phyloP scores from a whole-genome alignment of 2,113 vertebrate species.

The Protobothrops mucrosquamatus region DNA sequence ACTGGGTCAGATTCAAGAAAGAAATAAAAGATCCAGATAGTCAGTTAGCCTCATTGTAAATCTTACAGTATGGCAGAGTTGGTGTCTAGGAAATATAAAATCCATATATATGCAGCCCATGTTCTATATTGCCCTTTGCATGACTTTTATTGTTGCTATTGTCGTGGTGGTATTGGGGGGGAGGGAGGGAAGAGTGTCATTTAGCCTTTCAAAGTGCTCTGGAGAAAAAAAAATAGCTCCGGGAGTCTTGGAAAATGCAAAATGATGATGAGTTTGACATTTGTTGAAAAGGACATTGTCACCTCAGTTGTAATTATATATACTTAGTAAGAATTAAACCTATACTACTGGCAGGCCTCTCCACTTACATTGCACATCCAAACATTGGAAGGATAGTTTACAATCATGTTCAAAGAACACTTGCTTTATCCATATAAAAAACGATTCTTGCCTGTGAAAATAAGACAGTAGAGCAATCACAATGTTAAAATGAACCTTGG shows the following conservation, averaged over 20 bases:
- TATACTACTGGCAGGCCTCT: not conserved
- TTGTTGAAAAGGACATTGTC: not conserved
- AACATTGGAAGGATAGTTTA: slow-evolving; percentile 20
- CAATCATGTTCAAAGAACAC: slow-evolving; percentile 44
- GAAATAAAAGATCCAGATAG: not conserved
- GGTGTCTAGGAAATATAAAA: not conserved
- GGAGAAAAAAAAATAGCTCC: not conserved
- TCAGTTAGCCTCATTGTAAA: not conserved
- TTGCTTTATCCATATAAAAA: slow-evolving; percentile 30
- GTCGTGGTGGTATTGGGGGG: not conserved
- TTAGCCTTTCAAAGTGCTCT: not conserved
- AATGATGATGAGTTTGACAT: not conserved
- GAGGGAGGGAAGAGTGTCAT: not conserved
- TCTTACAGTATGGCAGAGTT: not conserved
- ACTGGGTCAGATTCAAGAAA: not conserved
- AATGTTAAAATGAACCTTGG: slow-evolving; percentile 45
- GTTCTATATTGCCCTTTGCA: not conserved
- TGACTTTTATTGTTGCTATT: not conserved
- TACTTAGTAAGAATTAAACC: not conserved
- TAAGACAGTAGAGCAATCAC: slow-evolving; percentile 52
- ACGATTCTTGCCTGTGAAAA: slow-evolving; percentile 44
- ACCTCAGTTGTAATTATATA: not conserved
- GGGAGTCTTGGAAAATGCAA: not conserved
- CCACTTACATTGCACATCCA: not conserved
- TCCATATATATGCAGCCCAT: not conserved